Conservation (phyloP, 2,113 vertebrate species). For the Kobus ellipsiprymnus region DNA sequence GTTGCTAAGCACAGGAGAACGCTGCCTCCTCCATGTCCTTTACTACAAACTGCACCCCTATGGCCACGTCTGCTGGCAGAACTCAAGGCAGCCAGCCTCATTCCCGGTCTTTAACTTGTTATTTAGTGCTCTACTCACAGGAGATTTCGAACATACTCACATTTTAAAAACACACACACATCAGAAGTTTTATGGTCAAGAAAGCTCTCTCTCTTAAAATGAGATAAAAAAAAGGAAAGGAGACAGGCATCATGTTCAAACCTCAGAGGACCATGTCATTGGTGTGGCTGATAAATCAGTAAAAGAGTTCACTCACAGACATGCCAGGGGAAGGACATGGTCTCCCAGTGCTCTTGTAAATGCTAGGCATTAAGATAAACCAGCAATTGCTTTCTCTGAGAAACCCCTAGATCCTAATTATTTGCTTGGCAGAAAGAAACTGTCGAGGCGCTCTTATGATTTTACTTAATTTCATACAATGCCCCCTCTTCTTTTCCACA, state of each 20-base stretch:
- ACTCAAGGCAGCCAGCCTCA: not conserved
- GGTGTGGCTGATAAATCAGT: no score
- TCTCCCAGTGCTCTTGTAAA: not conserved
- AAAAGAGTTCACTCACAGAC: not conserved
- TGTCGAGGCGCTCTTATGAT: not conserved
- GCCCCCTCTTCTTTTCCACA: not conserved
- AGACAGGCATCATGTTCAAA: not conserved
- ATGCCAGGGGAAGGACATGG: fast-evolving
- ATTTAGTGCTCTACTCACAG: not conserved
- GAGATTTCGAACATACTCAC: not conserved
- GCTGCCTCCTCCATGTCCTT: not conserved
- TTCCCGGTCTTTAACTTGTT: not conserved
- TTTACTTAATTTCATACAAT: not conserved
- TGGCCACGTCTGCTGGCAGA: not conserved
- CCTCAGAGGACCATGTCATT: not conserved
- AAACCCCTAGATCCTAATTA: not conserved
- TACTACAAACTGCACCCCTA: not conserved
- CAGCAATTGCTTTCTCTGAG: not conserved
- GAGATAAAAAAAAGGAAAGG: not conserved
- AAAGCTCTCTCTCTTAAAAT: not conserved
- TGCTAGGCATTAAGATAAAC: not conserved
- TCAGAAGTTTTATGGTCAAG: not conserved
- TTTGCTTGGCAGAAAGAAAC: not conserved
- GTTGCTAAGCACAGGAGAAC: not conserved
- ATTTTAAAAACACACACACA: not conserved